These are phyloP conservation scores for Hirudo medicinalis DNA, from an alignment of 1,140 invertebrate genomes.

Conservation along the genomic window DNA sequence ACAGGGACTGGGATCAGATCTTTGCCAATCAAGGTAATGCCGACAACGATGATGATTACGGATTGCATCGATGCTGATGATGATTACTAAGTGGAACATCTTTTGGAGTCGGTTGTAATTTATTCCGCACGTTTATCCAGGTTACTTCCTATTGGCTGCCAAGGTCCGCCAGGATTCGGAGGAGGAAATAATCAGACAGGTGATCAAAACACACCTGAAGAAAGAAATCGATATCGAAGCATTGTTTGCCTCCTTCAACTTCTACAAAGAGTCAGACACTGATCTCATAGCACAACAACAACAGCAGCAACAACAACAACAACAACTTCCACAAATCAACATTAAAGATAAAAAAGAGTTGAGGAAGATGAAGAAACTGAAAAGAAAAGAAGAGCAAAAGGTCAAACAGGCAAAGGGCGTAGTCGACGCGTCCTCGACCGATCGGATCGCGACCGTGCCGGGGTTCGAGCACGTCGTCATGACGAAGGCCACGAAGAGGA, in stretches of 20 bases:
- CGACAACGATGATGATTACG: too few species aligned
- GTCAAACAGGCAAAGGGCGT: not conserved
- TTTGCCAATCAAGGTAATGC: constrained; percentile 73
- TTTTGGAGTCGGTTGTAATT: not conserved
- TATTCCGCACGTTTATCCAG: constrained; percentile 25
- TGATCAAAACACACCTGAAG: constrained; percentile 73
- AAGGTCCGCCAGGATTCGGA: constrained; percentile 74
- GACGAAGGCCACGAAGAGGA: constrained; percentile 76
- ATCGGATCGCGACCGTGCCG: not conserved
- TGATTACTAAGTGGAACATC: too few species aligned
- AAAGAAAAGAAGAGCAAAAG: not conserved
- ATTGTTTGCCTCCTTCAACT: constrained; percentile 55
- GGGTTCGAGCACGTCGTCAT: constrained; percentile 73
- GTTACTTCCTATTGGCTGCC: constrained; percentile 82
- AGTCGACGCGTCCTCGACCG: not conserved
- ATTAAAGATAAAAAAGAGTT: not conserved
- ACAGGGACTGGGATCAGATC: constrained; percentile 94
- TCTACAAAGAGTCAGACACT: not conserved
- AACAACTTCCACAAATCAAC: not conserved
- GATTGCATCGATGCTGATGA: too few species aligned
- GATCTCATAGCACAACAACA: not conserved
- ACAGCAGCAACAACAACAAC: too few species aligned
- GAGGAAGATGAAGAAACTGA: not conserved
- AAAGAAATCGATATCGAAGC: constrained; percentile 56
- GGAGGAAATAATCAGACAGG: constrained; percentile 53